Conservation (phyloP, 2,888 invertebrate genomes). For the Xylota sylvarum region DNA sequence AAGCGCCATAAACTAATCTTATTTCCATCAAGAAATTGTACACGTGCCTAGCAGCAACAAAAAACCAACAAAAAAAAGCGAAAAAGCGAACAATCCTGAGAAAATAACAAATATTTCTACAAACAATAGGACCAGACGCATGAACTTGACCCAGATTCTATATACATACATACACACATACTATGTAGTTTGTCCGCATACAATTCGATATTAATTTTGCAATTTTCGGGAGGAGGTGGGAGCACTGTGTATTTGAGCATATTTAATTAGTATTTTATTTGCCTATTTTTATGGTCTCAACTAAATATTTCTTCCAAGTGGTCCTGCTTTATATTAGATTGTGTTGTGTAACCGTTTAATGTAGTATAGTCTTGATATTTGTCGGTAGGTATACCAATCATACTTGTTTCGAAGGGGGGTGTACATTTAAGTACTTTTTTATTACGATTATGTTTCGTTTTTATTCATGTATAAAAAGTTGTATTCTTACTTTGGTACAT, state of each 20-base stretch:
- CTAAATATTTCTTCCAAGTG: not conserved
- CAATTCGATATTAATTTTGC: not conserved
- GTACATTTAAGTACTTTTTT: too few relatives aligned
- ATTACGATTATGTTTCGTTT: too few relatives aligned
- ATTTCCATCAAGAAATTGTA: not conserved
- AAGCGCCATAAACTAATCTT: constrained; percentile 8
- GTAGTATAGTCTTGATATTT: too few relatives aligned
- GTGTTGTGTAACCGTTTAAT: not conserved
- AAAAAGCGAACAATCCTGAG: not conserved
- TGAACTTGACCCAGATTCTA: constrained; percentile 45
- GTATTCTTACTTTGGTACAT: too few relatives aligned
- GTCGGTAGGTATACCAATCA: too few relatives aligned
- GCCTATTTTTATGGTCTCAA: not conserved
- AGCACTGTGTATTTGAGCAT: not conserved
- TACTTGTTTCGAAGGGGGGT: too few relatives aligned
- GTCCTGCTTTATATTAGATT: not conserved
- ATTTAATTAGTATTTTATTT: not conserved
- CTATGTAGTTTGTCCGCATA: not conserved
- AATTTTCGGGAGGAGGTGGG: not conserved
- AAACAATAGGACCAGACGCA: not conserved
- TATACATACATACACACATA: too few relatives aligned
- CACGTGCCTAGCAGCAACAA: constrained; percentile 10
- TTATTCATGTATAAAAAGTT: too few relatives aligned
- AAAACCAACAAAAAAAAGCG: not conserved
- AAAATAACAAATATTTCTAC: constrained; percentile 4